phyloP scores from a whole-genome alignment of 2,113 vertebrate genomes.

The Ia io region DNA sequence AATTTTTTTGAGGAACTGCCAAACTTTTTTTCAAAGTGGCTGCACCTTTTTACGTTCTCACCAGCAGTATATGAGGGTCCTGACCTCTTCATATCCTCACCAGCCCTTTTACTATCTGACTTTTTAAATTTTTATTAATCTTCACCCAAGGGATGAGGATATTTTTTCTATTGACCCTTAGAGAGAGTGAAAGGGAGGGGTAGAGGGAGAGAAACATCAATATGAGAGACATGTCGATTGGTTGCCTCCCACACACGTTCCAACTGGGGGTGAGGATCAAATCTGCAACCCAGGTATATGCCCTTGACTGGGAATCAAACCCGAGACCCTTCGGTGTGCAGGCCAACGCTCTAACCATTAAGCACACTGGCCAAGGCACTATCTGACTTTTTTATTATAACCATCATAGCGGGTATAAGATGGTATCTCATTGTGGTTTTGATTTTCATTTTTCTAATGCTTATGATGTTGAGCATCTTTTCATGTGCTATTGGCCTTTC shows the following conservation, averaged over 20 bases:
- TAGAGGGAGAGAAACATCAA: too few species aligned
- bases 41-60: background rate
- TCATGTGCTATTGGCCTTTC: background rate
- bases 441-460: background rate
- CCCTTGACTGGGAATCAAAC: too few species aligned
- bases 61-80: background rate
- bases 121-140: background rate
- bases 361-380: background rate
- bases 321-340: too few species aligned
- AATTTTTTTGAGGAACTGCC: background rate
- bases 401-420: background rate
- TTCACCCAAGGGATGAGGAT: too few species aligned
- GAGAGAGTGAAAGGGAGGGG: too few species aligned
- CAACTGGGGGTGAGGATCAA: too few species aligned
- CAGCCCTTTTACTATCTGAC: background rate
- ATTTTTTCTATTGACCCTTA: too few species aligned
- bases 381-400: background rate
- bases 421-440: background rate
- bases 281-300: too few species aligned
- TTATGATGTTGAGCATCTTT: background rate
- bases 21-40: constrained; percentile 1
- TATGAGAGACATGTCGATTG: too few species aligned
- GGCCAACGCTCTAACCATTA: too few species aligned
- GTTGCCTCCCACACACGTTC: too few species aligned
- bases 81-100: background rate